These are phyloP conservation scores for Manis pentadactyla DNA, from an alignment of 2,797 vertebrate species.

Conservation along the genomic window DNA sequence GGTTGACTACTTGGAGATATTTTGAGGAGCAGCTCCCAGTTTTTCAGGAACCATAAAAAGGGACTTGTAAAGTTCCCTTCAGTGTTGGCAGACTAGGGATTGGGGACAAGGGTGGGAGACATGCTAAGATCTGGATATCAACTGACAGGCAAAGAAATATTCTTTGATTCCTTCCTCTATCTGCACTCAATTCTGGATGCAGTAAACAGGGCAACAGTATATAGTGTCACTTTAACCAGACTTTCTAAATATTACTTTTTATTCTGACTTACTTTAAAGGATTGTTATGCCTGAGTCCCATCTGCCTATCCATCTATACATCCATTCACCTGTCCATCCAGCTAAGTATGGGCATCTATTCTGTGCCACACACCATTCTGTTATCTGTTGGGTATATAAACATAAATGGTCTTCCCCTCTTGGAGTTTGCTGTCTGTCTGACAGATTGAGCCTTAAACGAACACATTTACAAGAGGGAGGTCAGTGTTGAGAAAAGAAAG, in stretches of 20 bases:
- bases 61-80: neutral
- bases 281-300: neutral
- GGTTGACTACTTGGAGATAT: neutral
- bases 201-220: neutral
- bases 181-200: neutral
- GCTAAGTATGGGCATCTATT: neutral
- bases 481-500: neutral
- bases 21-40: neutral
- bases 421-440: neutral
- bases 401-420: neutral
- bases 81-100: neutral
- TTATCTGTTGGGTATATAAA: neutral
- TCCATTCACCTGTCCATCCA: neutral
- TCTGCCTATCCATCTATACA: neutral
- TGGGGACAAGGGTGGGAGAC: neutral
- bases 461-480: neutral
- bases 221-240: neutral
- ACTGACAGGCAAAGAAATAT: neutral
- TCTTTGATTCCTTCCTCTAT: neutral
- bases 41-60: neutral
- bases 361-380: conserved; percentile 1
- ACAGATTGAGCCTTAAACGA: neutral
- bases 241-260: neutral
- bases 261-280: neutral
- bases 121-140: neutral